Percentiles rank a stretch among this genome's conserved stretches.
Evolutionary conservation across 2,888 invertebrate species (phyloP).

Genomic region (Cinara cedri): DNA sequence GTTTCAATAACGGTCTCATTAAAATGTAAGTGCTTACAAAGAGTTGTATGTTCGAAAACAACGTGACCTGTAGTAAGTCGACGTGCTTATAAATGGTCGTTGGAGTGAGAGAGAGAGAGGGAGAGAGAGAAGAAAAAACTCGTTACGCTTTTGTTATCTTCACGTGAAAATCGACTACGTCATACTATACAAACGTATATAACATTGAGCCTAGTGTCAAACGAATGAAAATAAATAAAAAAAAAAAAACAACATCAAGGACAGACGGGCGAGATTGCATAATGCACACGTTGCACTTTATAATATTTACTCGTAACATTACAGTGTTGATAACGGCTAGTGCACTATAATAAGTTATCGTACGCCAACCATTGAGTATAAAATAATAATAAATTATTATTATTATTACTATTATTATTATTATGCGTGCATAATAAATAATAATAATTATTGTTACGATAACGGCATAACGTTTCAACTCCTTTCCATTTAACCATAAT

Average conservation of each 20-base stretch:
- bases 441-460: too few relatives aligned
- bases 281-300: conserved; percentile 2
- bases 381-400: too few relatives aligned
- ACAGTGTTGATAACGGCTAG: not conserved
- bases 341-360: not conserved
- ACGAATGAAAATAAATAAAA: conserved; percentile 6
- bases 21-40: not conserved
- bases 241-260: conserved; percentile 33
- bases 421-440: too few relatives aligned
- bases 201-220: too few relatives aligned
- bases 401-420: too few relatives aligned
- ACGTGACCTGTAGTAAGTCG: conserved; percentile 26
- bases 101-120: too few relatives aligned
- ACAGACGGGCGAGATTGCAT: conserved; percentile 24
- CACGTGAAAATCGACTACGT: conserved; percentile 3
- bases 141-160: conserved; percentile 34
- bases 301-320: not conserved
- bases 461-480: too few relatives aligned
- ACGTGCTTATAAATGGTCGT: not conserved
- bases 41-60: not conserved
- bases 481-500: too few relatives aligned
- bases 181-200: not conserved
- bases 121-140: conserved; percentile 10
- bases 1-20: conserved; percentile 10
- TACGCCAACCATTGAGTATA: too few relatives aligned